phyloP scores from a whole-genome alignment of 2,797 vertebrate genomes.

The Hirundo rustica region DNA sequence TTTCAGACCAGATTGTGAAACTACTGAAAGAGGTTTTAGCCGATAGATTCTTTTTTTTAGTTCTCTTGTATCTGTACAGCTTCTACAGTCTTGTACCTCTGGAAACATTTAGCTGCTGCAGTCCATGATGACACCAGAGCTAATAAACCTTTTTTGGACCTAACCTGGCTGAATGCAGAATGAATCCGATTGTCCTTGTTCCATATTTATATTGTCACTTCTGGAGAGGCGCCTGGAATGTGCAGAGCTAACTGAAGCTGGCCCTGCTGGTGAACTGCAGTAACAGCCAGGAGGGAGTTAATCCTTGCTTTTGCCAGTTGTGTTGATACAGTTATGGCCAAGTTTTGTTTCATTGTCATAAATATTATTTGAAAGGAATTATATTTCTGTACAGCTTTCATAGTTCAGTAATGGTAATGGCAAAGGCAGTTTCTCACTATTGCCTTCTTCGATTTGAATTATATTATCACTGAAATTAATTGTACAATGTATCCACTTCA shows the following conservation, averaged over 20 bases:
- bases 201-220: background rate
- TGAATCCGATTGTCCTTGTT: background rate
- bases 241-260: background rate
- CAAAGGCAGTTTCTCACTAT: background rate
- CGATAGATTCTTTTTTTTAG: background rate
- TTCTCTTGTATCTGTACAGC: rapidly evolving
- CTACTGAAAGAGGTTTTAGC: background rate
- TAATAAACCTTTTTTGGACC: background rate
- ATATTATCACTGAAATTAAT: background rate
- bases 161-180: background rate
- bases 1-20: background rate
- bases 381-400: background rate
- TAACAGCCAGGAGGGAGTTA: background rate
- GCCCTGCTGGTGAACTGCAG: background rate
- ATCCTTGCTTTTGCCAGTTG: background rate
- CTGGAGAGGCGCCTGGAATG: background rate
- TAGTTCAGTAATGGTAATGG: background rate
- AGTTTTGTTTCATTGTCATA: background rate
- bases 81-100: background rate
- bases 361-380: background rate
- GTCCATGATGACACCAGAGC: background rate
- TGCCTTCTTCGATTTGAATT: background rate
- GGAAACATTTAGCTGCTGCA: background rate
- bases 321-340: background rate
- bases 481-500: background rate